Evolutionary conservation across 2,888 invertebrate species (phyloP), one percentile per base, ranked within the genome.

Genomic region (Epirrhoe alternata): DNA sequence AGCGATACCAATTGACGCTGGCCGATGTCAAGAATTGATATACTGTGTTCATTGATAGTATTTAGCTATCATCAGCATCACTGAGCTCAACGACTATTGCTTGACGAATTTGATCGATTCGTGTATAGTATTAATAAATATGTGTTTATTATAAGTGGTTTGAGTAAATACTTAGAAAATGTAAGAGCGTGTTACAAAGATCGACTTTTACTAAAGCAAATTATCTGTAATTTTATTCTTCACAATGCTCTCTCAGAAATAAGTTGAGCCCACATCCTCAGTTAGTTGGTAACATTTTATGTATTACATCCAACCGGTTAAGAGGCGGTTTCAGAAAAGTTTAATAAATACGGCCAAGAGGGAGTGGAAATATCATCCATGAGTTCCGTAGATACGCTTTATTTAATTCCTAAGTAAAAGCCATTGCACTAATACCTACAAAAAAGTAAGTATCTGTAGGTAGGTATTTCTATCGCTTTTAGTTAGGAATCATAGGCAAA

Each of bases 231-330:
- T 68, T 57, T 55, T 68, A 58, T 68, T 62, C 65, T 64, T 53
- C 57, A 72, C 67, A 69, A 69, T 75, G 66, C 67, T 61, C 64
- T 74, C 72, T 74, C 72, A 68, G 72, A 70, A 62, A 58, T 66
- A 69, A 63, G 64, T 66, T 65, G 52, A 61, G 60, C 57, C 69
- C 64, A 72, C 71, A 74, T 72, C 72, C 73, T 69, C 64, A 31
- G 66, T 61, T 51, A 64, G 50, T 54, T 58, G 56, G 33, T 45
- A 45, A 24, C 1, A 75, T 80, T 80, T 76, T 81, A 77, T 76
- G 76, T 80, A 64, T 78, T 83, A 82, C 81, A 81, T 77, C 74
- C 76, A 75, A 86, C 86, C 86, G 87, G 85, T 86, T 80, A 77
- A 80, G 72, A 81, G 74, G 80, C 77, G 70, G 83, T 81, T 85